These are phyloP conservation scores for Diprion similis DNA, from an alignment of 1,140 invertebrate genomes.

Conservation along the genomic window DNA sequence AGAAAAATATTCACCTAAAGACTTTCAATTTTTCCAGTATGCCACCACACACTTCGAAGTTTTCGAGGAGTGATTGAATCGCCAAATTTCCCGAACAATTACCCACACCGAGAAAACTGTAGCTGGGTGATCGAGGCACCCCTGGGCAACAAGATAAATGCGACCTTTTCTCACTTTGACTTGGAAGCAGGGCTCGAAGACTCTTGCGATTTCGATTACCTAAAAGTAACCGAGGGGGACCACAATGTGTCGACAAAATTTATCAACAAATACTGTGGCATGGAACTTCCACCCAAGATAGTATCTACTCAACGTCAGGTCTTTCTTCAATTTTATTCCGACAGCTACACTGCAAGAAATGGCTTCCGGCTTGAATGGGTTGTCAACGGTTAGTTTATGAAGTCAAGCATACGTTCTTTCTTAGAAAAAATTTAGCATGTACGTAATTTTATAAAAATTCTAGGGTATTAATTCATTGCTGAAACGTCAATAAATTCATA, in stretches of 20 bases:
- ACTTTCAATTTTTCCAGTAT: conserved; percentile 57
- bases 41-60: conserved; percentile 66
- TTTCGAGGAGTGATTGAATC: conserved; percentile 75
- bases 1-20: not conserved
- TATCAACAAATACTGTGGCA: conserved; percentile 71
- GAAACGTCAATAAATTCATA: conserved; percentile 12
- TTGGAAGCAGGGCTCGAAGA: conserved; percentile 60
- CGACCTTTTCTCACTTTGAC: conserved; percentile 74
- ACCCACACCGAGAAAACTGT: conserved; percentile 70
- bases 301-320: conserved; percentile 72
- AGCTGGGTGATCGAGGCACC: conserved; percentile 77
- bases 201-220: conserved; percentile 71
- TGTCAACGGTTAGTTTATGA: conserved; percentile 48
- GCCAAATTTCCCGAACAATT: conserved; percentile 76
- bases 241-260: conserved; percentile 39
- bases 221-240: conserved; percentile 62
- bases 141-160: conserved; percentile 70
- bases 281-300: conserved; percentile 65
- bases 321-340: conserved; percentile 73
- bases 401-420: conserved; percentile 37
- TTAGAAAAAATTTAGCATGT: too few species aligned
- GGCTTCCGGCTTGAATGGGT: conserved; percentile 73
- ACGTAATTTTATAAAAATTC: too few species aligned
- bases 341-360: conserved; percentile 50
- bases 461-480: not conserved